These are phyloP conservation scores for Eleginops maclovinus DNA, from an alignment of 2,113 vertebrate genomes.

Conservation along the genomic window DNA sequence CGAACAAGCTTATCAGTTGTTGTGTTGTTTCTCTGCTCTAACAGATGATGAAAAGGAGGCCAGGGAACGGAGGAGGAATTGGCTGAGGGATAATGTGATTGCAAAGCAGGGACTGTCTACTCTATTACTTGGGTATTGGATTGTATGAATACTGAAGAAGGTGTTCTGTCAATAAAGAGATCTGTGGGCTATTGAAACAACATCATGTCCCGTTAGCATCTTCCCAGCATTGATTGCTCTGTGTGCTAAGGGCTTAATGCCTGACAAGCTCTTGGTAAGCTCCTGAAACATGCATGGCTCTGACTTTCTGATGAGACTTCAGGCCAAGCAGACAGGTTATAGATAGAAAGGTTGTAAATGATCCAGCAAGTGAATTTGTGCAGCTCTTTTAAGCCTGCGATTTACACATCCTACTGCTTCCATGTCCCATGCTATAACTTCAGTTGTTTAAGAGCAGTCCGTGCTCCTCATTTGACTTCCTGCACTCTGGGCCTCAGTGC, in stretches of 20 bases:
- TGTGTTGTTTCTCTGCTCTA: constrained; percentile 19
- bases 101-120: constrained; percentile 34
- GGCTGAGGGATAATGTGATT: constrained; percentile 47
- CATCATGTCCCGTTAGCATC: constrained; percentile 12
- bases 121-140: constrained; percentile 43
- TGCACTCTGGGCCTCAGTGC: not conserved
- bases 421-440: constrained; percentile 21
- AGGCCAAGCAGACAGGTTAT: constrained; percentile 25
- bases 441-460: constrained; percentile 32
- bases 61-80: constrained; percentile 34
- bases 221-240: constrained; percentile 22
- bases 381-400: constrained; percentile 36
- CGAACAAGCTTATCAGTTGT: not conserved
- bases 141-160: constrained; percentile 19
- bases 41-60: constrained; percentile 46
- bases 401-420: constrained; percentile 44
- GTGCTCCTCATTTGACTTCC: constrained; percentile 16
- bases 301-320: constrained; percentile 14
- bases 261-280: constrained; percentile 21
- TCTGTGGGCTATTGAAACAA: constrained; percentile 20
- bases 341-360: constrained; percentile 22
- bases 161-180: constrained; percentile 37
- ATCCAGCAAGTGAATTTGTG: constrained; percentile 22
- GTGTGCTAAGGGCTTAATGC: constrained; percentile 14
- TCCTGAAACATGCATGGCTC: not conserved